Evolutionary conservation across 2,888 invertebrate genomes (phyloP).

Genomic region (Liopterus haemorrhoidalis): DNA sequence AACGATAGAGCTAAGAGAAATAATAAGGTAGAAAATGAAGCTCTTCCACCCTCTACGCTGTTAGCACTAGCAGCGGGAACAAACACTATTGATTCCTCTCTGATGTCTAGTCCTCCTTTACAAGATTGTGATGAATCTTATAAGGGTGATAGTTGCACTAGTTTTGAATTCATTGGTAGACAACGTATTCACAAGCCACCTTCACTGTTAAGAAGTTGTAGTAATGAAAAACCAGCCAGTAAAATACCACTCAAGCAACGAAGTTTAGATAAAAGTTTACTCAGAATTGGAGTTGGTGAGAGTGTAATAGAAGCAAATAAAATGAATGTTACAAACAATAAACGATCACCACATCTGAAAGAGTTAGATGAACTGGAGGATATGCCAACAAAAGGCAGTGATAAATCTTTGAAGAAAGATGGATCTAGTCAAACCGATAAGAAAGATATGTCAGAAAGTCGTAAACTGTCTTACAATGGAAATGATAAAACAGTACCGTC

Average conservation of each 20-base stretch:
- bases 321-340: constrained; percentile 40
- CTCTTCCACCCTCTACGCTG: constrained; percentile 55
- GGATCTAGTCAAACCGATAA: constrained; percentile 63
- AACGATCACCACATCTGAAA: constrained; percentile 46
- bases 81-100: constrained; percentile 47
- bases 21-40: constrained; percentile 18
- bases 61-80: constrained; percentile 47
- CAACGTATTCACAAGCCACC: constrained; percentile 41
- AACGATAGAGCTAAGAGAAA: constrained; percentile 15
- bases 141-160: constrained; percentile 58
- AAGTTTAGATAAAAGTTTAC: constrained; percentile 38
- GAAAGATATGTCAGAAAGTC: constrained; percentile 49
- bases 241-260: constrained; percentile 35
- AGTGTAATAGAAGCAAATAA: constrained; percentile 45
- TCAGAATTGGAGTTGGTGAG: constrained; percentile 39
- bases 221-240: constrained; percentile 36
- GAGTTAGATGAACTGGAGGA: constrained; percentile 44
- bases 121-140: constrained; percentile 59
- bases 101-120: constrained; percentile 51
- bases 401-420: constrained; percentile 55
- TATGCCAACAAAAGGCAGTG: constrained; percentile 51
- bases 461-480: constrained; percentile 46
- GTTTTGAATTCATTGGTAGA: constrained; percentile 56
- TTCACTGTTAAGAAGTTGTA: constrained; percentile 39
- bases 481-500: constrained; percentile 28